Conservation (phyloP, 2,888 invertebrate genomes). For the Andrena praecox region DNA sequence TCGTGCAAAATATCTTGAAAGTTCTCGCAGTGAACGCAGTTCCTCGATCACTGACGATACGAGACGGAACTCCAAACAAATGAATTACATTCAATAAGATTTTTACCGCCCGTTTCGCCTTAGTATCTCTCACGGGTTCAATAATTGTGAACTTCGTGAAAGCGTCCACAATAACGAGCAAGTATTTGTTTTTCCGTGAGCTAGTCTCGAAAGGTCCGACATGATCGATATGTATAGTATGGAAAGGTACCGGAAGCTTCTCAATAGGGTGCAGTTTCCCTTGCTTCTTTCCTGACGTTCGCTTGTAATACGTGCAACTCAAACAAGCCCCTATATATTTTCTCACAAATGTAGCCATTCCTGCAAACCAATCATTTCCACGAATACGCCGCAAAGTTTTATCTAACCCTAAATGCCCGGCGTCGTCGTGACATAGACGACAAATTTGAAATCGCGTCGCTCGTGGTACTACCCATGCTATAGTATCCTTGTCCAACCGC, state of each 20-base stretch:
- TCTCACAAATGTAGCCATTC: neutral
- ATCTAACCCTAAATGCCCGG: no score
- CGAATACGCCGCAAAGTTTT: no score
- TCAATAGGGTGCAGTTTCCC: neutral
- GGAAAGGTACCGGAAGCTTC: slow-evolving; percentile 13
- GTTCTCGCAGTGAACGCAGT: neutral
- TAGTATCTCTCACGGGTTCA: neutral
- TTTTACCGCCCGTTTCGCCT: neutral
- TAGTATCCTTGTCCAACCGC: no score
- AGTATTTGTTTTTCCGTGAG: neutral
- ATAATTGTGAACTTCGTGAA: neutral
- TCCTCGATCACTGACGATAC: neutral
- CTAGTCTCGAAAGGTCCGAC: slow-evolving; percentile 24
- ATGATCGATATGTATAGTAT: slow-evolving; percentile 20
- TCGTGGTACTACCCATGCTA: no score
- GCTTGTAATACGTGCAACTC: slow-evolving; percentile 9
- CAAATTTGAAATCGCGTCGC: no score
- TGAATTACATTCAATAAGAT: neutral
- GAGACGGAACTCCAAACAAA: neutral
- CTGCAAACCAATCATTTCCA: neutral
- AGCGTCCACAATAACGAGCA: slow-evolving; percentile 8
- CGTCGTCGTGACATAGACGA: no score
- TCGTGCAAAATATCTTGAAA: neutral
- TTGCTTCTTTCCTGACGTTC: neutral
- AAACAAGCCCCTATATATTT: neutral